Evolutionary conservation across 1,140 invertebrate genomes (phyloP).

Genomic region (Acromyrmex heyeri): DNA sequence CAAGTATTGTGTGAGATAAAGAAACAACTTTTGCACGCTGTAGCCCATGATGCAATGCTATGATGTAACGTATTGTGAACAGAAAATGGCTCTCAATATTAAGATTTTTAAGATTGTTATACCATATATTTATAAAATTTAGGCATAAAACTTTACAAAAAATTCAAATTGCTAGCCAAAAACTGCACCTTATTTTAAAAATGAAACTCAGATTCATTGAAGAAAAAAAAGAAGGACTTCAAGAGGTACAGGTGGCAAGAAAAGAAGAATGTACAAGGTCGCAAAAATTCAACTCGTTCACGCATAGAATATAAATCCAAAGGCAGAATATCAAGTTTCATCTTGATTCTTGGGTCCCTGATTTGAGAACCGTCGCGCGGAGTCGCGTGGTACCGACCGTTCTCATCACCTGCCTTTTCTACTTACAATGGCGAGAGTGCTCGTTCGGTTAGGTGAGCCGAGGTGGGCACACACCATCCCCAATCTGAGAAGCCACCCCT

Average conservation of each 20-base stretch:
- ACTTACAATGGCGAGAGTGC: conserved; percentile 80
- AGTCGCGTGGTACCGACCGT: conserved; percentile 86
- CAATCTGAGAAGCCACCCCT: conserved; percentile 77
- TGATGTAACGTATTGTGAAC: conserved; percentile 69
- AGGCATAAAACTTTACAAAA: background rate
- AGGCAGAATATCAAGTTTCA: background rate
- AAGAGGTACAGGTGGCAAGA: background rate
- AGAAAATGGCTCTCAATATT: conserved; percentile 77
- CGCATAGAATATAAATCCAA: background rate
- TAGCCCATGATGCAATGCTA: conserved; percentile 69
- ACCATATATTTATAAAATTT: conserved; percentile 6
- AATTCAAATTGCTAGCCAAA: background rate
- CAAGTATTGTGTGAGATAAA: conserved; percentile 74
- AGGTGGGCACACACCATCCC: conserved; percentile 74
- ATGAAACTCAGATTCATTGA: background rate
- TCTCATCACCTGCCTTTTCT: conserved; percentile 86
- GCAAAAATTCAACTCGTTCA: conserved; percentile 45
- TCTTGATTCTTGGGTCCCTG: conserved; percentile 39
- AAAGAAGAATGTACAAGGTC: background rate
- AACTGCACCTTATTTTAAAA: background rate
- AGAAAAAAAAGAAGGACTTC: background rate
- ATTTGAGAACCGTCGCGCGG: conserved; percentile 81
- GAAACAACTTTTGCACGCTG: conserved; percentile 73
- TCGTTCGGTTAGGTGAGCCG: conserved; percentile 80
- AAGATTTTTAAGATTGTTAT: background rate